These are phyloP conservation scores for Zophobas atratus DNA, from an alignment of 1,140 invertebrate genomes.

Conservation along the genomic window DNA sequence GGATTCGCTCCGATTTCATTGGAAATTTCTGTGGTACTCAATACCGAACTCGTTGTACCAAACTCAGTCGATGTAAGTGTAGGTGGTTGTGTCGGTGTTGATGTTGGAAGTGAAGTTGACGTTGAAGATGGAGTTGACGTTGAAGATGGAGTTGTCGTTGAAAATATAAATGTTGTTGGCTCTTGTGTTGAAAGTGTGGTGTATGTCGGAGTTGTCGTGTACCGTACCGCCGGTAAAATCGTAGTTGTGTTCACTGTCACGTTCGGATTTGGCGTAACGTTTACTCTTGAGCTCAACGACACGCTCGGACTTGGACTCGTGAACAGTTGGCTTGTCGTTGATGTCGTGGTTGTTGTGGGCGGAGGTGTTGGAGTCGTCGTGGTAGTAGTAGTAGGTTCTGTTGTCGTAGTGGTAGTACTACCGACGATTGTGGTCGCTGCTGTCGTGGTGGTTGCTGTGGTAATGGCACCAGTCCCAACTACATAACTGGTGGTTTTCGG, in stretches of 20 bases:
- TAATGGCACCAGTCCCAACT: conserved; percentile 24
- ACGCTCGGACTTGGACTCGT: conserved; percentile 45
- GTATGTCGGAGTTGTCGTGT: conserved; percentile 67
- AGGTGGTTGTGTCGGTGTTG: conserved; percentile 9
- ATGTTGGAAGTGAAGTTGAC: no score
- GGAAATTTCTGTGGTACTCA: conserved; percentile 1
- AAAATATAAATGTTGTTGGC: conserved; percentile 47
- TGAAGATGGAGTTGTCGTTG: conserved; percentile 24
- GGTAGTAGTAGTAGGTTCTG: conserved; percentile 40
- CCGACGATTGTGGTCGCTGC: conserved; percentile 9
- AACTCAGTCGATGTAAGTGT: conserved; percentile 45
- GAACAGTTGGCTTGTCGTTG: conserved; percentile 67
- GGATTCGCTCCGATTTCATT: conserved; percentile 16
- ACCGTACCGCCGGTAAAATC: conserved; percentile 66
- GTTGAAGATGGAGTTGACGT: no score
- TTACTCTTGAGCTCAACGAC: conserved; percentile 16
- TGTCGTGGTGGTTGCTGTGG: conserved; percentile 33
- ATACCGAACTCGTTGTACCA: conserved; percentile 37
- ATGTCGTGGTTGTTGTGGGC: conserved; percentile 65
- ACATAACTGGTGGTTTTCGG: conserved; percentile 56
- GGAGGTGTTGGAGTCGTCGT: conserved; percentile 55
- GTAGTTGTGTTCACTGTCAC: not conserved
- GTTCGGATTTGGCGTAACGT: conserved; percentile 16
- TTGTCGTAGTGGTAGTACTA: conserved; percentile 13
- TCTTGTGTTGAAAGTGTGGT: conserved; percentile 60